Evolutionary conservation across 2,113 vertebrate genomes (phyloP).

Genomic region (Larimichthys crocea): DNA sequence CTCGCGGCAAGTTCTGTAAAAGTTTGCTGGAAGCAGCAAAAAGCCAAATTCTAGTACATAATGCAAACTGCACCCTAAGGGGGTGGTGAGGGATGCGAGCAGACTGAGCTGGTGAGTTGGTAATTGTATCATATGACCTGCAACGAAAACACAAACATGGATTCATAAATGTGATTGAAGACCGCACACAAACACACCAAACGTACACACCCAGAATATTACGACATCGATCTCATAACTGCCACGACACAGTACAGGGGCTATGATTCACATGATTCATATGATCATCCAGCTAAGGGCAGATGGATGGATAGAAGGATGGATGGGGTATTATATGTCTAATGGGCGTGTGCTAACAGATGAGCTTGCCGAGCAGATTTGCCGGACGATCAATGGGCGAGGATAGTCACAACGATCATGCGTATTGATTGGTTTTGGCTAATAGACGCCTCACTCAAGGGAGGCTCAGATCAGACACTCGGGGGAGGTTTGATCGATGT

Average conservation of each 20-base stretch:
- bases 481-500: background rate
- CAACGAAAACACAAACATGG: conserved; percentile 44
- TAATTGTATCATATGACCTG: conserved; percentile 49
- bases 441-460: conserved; percentile 25
- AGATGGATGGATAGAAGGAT: conserved; percentile 29
- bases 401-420: conserved; percentile 43
- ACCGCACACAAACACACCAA: background rate
- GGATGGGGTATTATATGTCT: conserved; percentile 50
- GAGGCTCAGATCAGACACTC: background rate
- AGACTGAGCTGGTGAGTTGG: conserved; percentile 14
- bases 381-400: conserved; percentile 57
- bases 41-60: conserved; percentile 33
- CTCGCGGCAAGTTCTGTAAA: background rate
- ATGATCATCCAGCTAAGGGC: conserved; percentile 37
- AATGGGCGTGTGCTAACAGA: conserved; percentile 58
- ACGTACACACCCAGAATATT: conserved; percentile 48
- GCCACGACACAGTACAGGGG: conserved; percentile 5
- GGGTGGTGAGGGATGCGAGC: background rate
- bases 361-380: conserved; percentile 25
- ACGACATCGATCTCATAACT: conserved; percentile 59
- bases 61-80: conserved; percentile 27
- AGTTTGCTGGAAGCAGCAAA: background rate
- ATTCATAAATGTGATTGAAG: conserved; percentile 34
- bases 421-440: conserved; percentile 65
- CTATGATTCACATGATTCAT: conserved; percentile 50